Base-by-base conservation (phyloP, 2,113 vertebrate species). In the Callocephalon fimbriatum region DNA sequence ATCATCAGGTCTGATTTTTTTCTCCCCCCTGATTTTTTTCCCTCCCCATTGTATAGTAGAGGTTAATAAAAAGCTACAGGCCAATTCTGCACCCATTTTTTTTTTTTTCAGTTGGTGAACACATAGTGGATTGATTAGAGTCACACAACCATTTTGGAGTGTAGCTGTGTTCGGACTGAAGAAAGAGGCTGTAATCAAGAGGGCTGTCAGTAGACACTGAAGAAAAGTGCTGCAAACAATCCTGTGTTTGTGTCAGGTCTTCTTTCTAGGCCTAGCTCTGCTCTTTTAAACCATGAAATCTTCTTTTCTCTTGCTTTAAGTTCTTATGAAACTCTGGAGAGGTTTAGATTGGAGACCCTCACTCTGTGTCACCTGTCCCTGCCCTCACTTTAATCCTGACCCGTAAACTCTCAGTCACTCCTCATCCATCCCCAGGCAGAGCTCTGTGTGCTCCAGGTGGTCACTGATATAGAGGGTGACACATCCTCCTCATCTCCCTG, bases 121-220 rank as follows among this genome's bases (percentile, higher is more conserved):
- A 82, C 38, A 27, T 44, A 87, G 65, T 85, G 58, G 48, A 51
- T 85, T 91, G 86, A 91, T 93, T 85, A 58, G 74, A 89, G 48
- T 78, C 73, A 66, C 40, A 31, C 53, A 72, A 38, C 38, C 25
- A 7, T 78, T 93, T 75, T 48, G 70, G 81, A 87, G 51, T 7
- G 66, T 61, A 72, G 27, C 62, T 90, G 84, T 78, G 73, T 78
- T 87, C 76, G n/a, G 68, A 67, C 47, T 71, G 70, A 75, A 63
- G 91, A 74, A 75, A 75, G 85, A 53, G 25, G 25, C 44, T 91
- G 70, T 72, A 91, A 96, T 96, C 91, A 87, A 74, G 53, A 10
- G 50, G 80, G 31, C 73, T 94, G 87, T 89, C 81, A 75, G 56
- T 14, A 35, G 44, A 58, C 76, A 56, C 61, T 70, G 56, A 58